Evolutionary conservation across 1,140 invertebrate genomes (phyloP).

Genomic region (Stegodyphus dumicola): DNA sequence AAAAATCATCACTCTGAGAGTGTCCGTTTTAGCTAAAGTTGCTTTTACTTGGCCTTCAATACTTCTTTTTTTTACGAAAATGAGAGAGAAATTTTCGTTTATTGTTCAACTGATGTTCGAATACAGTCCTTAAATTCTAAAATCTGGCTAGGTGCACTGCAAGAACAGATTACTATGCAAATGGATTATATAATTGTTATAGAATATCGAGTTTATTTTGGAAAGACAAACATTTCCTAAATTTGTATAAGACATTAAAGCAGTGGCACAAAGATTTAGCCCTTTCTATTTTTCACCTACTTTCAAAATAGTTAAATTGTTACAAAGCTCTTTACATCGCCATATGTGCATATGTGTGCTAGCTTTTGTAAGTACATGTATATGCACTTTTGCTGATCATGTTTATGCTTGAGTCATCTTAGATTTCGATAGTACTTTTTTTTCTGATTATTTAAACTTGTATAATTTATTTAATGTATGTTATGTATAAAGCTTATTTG

Average conservation of each 20-base stretch:
- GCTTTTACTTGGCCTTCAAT: not conserved
- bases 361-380: not conserved
- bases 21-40: not conserved
- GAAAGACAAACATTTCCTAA: constrained; percentile 42
- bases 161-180: not conserved
- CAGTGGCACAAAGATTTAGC: no score
- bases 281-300: not conserved
- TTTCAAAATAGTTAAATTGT: not conserved
- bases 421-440: not conserved
- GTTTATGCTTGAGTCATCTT: not conserved
- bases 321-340: not conserved
- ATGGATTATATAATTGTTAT: not conserved
- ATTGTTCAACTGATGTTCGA: not conserved
- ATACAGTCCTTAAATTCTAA: not conserved
- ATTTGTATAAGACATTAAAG: no score
- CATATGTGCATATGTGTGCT: not conserved
- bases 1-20: not conserved
- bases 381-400: not conserved
- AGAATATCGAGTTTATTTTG: not conserved
- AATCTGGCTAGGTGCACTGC: not conserved
- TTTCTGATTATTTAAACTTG: not conserved
- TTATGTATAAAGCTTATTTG: not conserved
- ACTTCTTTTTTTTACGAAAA: not conserved
- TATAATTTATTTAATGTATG: not conserved
- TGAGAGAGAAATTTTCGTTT: not conserved